These are phyloP conservation scores for Limnothrissa miodon DNA, from an alignment of 2,113 vertebrate species.

Conservation along the genomic window DNA sequence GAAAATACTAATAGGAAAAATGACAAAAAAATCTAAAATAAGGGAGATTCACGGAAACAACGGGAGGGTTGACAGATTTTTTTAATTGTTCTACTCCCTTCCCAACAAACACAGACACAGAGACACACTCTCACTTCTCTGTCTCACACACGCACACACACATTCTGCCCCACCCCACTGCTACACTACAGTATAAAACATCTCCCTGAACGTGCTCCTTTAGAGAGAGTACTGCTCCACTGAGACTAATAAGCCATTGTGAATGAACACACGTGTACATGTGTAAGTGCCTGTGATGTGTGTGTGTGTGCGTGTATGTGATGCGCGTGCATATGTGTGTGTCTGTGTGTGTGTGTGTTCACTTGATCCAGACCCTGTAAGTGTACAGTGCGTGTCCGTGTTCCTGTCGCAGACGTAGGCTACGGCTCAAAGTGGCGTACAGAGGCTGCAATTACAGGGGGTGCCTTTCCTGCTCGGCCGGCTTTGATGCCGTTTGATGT, in stretches of 20 bases:
- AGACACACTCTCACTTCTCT: too few species aligned
- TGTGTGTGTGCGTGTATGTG: too few species aligned
- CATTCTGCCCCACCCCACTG: too few species aligned
- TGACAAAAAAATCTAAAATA: too few species aligned
- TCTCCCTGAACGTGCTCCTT: background rate
- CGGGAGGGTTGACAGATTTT: too few species aligned
- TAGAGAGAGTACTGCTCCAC: background rate
- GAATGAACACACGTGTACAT: background rate
- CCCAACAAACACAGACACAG: too few species aligned
- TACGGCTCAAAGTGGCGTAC: background rate
- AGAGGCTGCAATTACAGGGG: background rate
- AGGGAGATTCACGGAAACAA: too few species aligned
- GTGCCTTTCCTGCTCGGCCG: background rate
- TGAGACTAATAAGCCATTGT: background rate
- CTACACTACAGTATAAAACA: background rate
- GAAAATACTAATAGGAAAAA: too few species aligned
- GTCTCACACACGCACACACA: too few species aligned
- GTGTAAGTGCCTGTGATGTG: background rate
- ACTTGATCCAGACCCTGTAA: background rate
- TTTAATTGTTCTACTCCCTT: background rate
- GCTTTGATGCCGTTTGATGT: conserved; percentile 9
- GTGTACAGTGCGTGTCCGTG: background rate
- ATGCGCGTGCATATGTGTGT: background rate
- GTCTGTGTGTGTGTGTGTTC: background rate
- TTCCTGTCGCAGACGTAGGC: background rate